Conservation (phyloP, 2,113 vertebrate genomes). For the Aptenodytes forsteri region DNA sequence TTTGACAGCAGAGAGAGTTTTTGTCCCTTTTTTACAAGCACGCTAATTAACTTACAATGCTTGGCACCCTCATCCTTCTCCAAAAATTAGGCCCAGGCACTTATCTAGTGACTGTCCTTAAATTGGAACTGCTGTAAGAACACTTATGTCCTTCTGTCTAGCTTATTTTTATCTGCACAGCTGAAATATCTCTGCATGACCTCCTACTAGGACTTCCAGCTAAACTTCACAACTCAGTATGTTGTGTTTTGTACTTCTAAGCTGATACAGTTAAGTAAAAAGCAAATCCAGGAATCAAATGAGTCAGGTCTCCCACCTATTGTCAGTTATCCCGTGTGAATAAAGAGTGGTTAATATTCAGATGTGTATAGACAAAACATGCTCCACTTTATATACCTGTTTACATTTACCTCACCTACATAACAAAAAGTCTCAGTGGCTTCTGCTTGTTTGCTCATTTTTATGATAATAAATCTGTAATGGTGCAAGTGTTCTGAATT, state of each 20-base stretch:
- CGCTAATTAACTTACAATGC: fast-evolving
- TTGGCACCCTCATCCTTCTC: background rate
- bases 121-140: background rate
- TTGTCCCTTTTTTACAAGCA: background rate
- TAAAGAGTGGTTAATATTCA: background rate
- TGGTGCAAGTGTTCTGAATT: background rate
- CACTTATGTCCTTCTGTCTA: background rate
- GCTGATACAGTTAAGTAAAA: background rate
- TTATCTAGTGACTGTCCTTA: background rate
- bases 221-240: background rate
- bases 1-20: background rate
- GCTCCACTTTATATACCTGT: background rate
- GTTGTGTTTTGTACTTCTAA: background rate
- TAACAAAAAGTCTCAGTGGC: background rate
- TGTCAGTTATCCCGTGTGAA: background rate
- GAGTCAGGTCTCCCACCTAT: background rate
- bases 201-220: background rate
- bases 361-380: background rate
- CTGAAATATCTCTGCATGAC: background rate
- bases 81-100: background rate
- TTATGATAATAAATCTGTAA: background rate
- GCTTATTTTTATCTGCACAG: background rate
- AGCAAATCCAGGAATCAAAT: background rate
- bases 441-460: background rate
- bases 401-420: background rate